Percentiles rank a stretch among this genome's conserved stretches.
Evolutionary conservation across 1,140 invertebrate species (phyloP).

Genomic region (Drosophila sulfurigaster): DNA sequence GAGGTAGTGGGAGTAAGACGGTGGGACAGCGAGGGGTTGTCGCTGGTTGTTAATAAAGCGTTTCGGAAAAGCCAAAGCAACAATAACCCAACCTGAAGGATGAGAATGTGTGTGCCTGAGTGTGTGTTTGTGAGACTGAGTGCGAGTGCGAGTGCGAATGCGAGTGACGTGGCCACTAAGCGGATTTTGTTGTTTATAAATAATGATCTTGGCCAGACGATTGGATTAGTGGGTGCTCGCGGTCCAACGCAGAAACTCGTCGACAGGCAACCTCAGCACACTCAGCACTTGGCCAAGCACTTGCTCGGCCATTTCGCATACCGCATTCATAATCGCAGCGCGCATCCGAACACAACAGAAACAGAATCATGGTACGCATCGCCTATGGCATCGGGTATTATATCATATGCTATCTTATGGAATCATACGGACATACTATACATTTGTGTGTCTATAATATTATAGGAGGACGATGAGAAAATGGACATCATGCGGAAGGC

Average conservation of each 20-base stretch:
- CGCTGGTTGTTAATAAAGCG: constrained; percentile 64
- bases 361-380: constrained; percentile 63
- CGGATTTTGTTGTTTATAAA: constrained; percentile 81
- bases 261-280: constrained; percentile 1
- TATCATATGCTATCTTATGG: constrained; percentile 32
- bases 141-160: constrained; percentile 34
- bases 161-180: constrained; percentile 71
- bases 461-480: constrained; percentile 89
- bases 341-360: constrained; percentile 42
- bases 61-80: constrained; percentile 71
- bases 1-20: background rate
- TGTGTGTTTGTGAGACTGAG: constrained; percentile 33
- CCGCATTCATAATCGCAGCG: constrained; percentile 51
- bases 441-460: background rate
- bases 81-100: constrained; percentile 73
- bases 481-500: constrained; percentile 95
- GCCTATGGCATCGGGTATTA: constrained; percentile 35
- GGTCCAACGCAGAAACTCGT: constrained; percentile 69
- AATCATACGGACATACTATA: constrained; percentile 60
- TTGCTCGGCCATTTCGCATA: constrained; percentile 9
- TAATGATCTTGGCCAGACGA: constrained; percentile 82
- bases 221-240: constrained; percentile 77
- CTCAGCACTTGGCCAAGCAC: constrained; percentile 4
- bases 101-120: constrained; percentile 25
- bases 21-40: constrained; percentile 3